Evolutionary conservation across 2,888 invertebrate species (phyloP), one percentile per base, ranked within the genome.

Genomic region (Physocephala rufipes): DNA sequence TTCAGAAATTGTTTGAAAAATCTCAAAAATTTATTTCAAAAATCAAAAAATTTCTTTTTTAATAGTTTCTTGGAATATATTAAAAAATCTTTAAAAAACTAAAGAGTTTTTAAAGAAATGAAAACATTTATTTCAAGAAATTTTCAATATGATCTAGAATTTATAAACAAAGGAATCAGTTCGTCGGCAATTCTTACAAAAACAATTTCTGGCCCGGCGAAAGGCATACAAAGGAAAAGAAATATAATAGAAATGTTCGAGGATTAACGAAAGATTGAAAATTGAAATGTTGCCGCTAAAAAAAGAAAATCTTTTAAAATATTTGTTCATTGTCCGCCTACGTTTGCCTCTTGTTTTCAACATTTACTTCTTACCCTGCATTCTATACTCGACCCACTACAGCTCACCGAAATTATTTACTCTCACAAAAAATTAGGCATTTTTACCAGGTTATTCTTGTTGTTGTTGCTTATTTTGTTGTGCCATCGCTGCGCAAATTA

Each of bases 241-340:
- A n/a, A n/a, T n/a, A n/a, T n/a, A n/a, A n/a, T n/a, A n/a, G n/a
- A n/a, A n/a, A n/a, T 2, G 21, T 55, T 19, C 24, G 12, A 1
- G 24, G 13, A 16, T 21, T 16, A 36, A 30, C 53, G 30, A 53
- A 53, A 65, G 68, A 76, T 74, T 74, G 74, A 74, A 78, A 78
- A 77, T 77, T 76, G 73, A 76, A 75, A 74, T 77, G 76, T 76
- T 76, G 67, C 74, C 73, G 72, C 71, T 74, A 71, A 74, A 74
- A 66, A 51, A 53, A 51, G 53, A 66, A 66, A 51, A 51, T 53
- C 53, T 28, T 49, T 43, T 19, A 21, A 15, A 28, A 21, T 16
- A 9, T 21, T n/a, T n/a, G n/a, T n/a, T n/a, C n/a, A n/a, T n/a
- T n/a, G n/a, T 13, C 55, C 13, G 55, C 26, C 55, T 28, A n/a